Evolutionary conservation across 2,888 invertebrate species (phyloP).

Genomic region (Meiosimyza platycephala): DNA sequence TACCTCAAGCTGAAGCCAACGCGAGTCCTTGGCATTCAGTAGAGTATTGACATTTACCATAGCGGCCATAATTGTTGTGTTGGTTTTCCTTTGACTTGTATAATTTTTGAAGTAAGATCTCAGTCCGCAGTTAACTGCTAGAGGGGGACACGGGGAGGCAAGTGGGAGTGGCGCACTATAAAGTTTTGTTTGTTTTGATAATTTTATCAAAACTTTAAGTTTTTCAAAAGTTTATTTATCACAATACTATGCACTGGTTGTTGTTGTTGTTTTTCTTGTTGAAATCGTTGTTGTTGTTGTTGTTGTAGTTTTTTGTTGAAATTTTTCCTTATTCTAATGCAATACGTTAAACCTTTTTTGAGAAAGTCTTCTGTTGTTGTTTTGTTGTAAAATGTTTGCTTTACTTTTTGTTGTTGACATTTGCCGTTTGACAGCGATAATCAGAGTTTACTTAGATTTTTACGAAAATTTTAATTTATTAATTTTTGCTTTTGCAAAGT

Average conservation of each 20-base stretch:
- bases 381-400: too few species aligned
- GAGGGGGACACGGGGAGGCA: neutral
- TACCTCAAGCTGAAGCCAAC: conserved; percentile 99
- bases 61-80: conserved; percentile 73
- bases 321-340: too few species aligned
- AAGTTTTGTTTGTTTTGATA: too few species aligned
- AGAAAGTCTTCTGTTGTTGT: too few species aligned
- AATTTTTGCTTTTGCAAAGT: neutral
- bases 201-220: too few species aligned
- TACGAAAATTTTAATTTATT: neutral
- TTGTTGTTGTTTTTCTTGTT: too few species aligned
- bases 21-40: conserved; percentile 98
- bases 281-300: too few species aligned
- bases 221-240: neutral
- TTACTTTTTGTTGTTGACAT: conserved; percentile 11
- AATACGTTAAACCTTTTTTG: too few species aligned
- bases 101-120: conserved; percentile 27
- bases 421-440: neutral
- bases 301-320: too few species aligned
- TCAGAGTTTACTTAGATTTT: neutral
- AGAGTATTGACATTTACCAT: conserved; percentile 98
- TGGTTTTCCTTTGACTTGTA: conserved; percentile 43
- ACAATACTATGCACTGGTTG: conserved; percentile 43
- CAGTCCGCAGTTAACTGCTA: neutral
- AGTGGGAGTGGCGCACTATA: neutral